Evolutionary conservation across 2,888 invertebrate genomes (phyloP), one percentile per base, ranked within the genome.

Genomic region (Metacarcinus magister): DNA sequence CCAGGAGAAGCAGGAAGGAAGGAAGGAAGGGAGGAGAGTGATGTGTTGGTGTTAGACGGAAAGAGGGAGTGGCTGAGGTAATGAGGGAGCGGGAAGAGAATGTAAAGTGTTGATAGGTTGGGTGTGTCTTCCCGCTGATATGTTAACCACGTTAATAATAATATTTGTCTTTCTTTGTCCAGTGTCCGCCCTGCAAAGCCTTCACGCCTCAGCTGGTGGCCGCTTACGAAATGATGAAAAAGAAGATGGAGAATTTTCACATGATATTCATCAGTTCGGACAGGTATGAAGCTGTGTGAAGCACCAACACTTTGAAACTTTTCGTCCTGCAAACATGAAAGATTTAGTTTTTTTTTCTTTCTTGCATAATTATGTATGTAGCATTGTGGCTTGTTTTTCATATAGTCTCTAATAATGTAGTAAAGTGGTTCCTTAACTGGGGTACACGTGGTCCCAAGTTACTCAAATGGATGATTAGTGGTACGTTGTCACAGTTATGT

Each of bases 201-300:
- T 99, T 99, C 97, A 98, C 99, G 0, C 98, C 99, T 4, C 98
- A 98, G 97, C 98, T 99, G 96, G 98, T 98, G 97, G 98, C 98
- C n/a, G 98, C 98, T 92, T 98, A 99, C 97, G 98, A 98, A 7
- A 98, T 98, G 95, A 98, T 99, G 97, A 98, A 98, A 97, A 98
- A 98, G 94, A 98, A 98, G 43, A 98, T 98, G 67, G 98, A 98
- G 97, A 98, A 98, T 97, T 98, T 99, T 97, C 98, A 99, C 97
- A 98, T 99, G 93, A 98, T 99, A 97, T 98, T 99, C 97, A 98
- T 99, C 97, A 99, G 99, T 97, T 99, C 99, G 93, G 99, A 99
- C 98, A 98, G 98, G 98, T 96, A 60, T 95, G 96, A 23, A 5
- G 60, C 4, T 39, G 32, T 23, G 67, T 67, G n/a, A 60, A 60